These are phyloP conservation scores for Andrena haemorrhoa DNA, from an alignment of 2,888 invertebrate genomes.

Conservation along the genomic window DNA sequence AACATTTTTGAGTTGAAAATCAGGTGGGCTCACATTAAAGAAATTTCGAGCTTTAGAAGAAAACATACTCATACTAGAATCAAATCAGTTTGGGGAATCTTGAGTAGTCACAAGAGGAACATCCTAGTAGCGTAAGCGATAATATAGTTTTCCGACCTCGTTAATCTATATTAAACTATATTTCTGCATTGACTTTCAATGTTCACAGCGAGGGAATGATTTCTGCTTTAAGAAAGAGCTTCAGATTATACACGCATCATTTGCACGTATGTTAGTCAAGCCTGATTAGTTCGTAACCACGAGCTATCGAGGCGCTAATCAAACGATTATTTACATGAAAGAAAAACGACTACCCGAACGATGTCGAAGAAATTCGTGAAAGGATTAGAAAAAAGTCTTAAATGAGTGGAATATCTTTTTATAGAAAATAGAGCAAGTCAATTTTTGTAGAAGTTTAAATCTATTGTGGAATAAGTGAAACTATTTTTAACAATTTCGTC, in stretches of 20 bases:
- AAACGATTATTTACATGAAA: not conserved
- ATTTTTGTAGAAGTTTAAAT: not conserved
- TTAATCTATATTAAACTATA: not conserved
- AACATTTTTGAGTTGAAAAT: too few species aligned
- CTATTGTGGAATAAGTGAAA: not conserved
- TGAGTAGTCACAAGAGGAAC: too few species aligned
- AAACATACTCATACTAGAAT: too few species aligned
- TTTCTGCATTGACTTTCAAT: not conserved
- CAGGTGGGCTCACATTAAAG: too few species aligned
- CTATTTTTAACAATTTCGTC: not conserved
- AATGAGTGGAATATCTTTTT: not conserved
- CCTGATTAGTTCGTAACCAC: slow-evolving; percentile 37
- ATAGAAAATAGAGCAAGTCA: not conserved
- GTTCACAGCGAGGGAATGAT: slow-evolving; percentile 25
- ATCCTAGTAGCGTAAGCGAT: too few species aligned
- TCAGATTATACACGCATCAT: slow-evolving; percentile 43
- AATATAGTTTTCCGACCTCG: too few species aligned
- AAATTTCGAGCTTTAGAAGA: too few species aligned
- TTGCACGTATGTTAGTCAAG: slow-evolving; percentile 50
- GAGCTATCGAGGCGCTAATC: slow-evolving; percentile 50
- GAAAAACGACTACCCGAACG: slow-evolving; percentile 29
- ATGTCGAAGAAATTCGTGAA: slow-evolving; percentile 14
- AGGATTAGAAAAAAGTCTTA: not conserved
- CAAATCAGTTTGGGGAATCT: too few species aligned
- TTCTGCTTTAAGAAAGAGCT: slow-evolving; percentile 4